Base-by-base conservation (phyloP, 2,797 vertebrate species). In the Premnoplex brunnescens region DNA sequence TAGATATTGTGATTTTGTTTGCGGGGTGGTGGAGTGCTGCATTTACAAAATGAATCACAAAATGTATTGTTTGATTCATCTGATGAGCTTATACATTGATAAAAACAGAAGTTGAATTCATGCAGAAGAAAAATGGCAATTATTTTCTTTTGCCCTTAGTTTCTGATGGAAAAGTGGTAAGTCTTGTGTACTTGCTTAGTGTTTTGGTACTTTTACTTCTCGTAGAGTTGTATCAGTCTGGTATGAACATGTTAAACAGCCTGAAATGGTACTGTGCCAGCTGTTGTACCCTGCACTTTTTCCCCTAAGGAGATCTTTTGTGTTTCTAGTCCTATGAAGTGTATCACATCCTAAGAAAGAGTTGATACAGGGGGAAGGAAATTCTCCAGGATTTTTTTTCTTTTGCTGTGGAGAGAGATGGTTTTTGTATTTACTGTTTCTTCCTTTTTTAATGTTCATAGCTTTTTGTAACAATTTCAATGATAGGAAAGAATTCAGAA, bases 401-500 rank as follows among this genome's bases (percentile, higher is more conserved):
- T 44, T n/a, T 51, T 21, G 46, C 24, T 63, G 20, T 12, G 44
- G 27, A 48, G 30, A 55, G 52, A 51, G 11, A 5, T 62, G 11
- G 1, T 1, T 52, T 88, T 79, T 72, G 9, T 60, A 54, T 66
- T 87, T 84, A 63, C 46, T 66, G 11, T 55, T 74, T 76, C 37
- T 72, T 63, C 5, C 43, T 7, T 41, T 76, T 67, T 39, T 2
- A 32, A 69, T 60, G 63, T 73, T 94, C 14, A 5, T 44, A 76
- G 84, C 18, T 92, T 89, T 92, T 88, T 81, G 48, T 76, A 82
- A 55, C n/a, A 55, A 36, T 76, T 91, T 63, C 62, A 78, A 1
- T 76, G 48, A 66, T 93, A 73, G 83, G 78, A 94, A 88, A 76
- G 74, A 93, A 78, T 73, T 94, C 39, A 51, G 79, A 91, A 78